These are phyloP conservation scores for Cordilura impudica DNA, from an alignment of 2,888 invertebrate genomes.

Conservation along the genomic window DNA sequence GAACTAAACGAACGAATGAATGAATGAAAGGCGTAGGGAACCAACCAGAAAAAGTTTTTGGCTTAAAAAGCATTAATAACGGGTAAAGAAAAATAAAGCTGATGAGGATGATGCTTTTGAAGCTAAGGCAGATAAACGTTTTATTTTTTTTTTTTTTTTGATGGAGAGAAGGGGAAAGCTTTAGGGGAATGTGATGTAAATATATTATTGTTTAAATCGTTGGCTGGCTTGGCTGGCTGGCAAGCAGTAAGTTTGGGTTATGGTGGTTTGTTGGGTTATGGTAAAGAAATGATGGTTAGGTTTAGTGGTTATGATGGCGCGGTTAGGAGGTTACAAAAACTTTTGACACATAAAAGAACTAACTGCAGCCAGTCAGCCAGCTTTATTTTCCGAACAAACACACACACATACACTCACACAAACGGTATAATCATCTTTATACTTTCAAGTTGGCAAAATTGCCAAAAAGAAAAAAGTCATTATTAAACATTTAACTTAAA, in stretches of 20 bases:
- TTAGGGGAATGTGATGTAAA: background rate
- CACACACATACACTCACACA: background rate
- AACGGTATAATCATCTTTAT: background rate
- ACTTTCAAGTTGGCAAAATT: slow-evolving; percentile 29
- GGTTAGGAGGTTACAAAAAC: slow-evolving; percentile 43
- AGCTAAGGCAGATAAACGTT: slow-evolving; percentile 23
- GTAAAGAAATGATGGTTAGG: slow-evolving; percentile 37
- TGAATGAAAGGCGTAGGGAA: slow-evolving; percentile 30
- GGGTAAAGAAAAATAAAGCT: slow-evolving; percentile 26
- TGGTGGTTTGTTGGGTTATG: slow-evolving; percentile 29
- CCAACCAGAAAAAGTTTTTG: slow-evolving; percentile 29
- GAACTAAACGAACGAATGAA: too few species aligned
- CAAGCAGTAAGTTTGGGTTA: slow-evolving; percentile 20
- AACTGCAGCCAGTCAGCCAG: background rate
- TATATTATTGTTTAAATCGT: slow-evolving; percentile 20
- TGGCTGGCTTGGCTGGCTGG: slow-evolving; percentile 20
- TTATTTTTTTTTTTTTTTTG: background rate
- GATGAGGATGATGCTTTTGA: slow-evolving; percentile 9
- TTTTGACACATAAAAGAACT: slow-evolving; percentile 39
- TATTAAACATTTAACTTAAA: slow-evolving; percentile 46
- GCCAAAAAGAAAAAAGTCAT: slow-evolving; percentile 48
- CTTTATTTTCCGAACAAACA: background rate
- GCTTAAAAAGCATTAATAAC: slow-evolving; percentile 36
- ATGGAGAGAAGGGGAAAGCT: background rate
- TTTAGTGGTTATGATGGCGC: slow-evolving; percentile 45